These are phyloP conservation scores for Epinotia bilunana DNA, from an alignment of 2,888 invertebrate genomes.

Conservation along the genomic window DNA sequence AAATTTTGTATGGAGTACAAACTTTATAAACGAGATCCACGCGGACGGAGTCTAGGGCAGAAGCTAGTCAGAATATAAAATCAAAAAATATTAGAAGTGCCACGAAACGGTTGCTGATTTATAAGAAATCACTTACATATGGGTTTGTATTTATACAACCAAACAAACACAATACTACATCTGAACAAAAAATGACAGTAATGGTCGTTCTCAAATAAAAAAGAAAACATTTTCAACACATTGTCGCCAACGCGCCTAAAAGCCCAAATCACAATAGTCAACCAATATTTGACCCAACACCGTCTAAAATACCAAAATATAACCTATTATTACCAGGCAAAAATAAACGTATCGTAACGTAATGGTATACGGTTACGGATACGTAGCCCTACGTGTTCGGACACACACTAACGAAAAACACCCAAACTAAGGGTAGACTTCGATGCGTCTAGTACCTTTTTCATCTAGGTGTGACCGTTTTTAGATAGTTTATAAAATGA, in stretches of 20 bases:
- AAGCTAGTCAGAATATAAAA: no score
- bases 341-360: slow-evolving; percentile 35
- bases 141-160: no score
- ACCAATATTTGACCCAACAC: slow-evolving; percentile 15
- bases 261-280: background rate
- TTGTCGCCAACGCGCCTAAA: background rate
- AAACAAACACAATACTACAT: no score
- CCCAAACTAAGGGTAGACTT: background rate
- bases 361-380: slow-evolving; percentile 30
- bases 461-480: background rate
- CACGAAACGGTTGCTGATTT: no score
- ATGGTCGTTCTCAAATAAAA: no score
- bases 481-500: background rate
- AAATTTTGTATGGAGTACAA: no score
- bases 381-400: slow-evolving; percentile 13
- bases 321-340: slow-evolving; percentile 34
- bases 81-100: no score
- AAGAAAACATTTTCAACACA: background rate
- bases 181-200: no score
- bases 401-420: background rate
- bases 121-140: no score
- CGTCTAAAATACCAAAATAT: slow-evolving; percentile 26
- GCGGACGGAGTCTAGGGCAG: no score
- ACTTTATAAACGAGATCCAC: no score
- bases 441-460: slow-evolving; percentile 10